Conservation (phyloP, 2,113 vertebrate species). For the Brachypteracias leptosomus region DNA sequence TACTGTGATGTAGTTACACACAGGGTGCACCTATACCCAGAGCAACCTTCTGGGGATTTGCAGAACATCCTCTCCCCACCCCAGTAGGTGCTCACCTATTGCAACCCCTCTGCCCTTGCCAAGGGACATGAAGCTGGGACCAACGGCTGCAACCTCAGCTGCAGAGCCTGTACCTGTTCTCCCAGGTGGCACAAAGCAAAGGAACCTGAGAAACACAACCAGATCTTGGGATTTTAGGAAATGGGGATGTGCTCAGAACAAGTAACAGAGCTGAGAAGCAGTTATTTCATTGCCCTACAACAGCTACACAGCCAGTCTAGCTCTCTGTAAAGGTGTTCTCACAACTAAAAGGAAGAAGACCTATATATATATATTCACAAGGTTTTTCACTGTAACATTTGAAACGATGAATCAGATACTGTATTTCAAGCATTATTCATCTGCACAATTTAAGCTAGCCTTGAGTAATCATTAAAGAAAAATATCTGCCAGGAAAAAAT, state of each 20-base stretch:
- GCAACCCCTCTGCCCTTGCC: background rate
- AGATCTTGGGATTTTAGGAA: background rate
- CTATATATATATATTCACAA: background rate
- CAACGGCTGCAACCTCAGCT: background rate
- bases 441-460: background rate
- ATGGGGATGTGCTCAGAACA: background rate
- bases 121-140: background rate
- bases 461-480: conserved; percentile 34
- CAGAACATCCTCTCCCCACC: background rate
- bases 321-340: background rate
- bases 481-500: conserved; percentile 58
- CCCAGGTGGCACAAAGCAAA: background rate
- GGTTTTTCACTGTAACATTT: background rate
- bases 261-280: background rate
- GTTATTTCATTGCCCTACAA: background rate
- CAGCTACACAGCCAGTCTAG: background rate
- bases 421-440: conserved; percentile 30
- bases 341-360: background rate
- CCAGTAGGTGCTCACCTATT: background rate
- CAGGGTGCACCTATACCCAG: rapidly evolving
- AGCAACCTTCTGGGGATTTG: background rate
- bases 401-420: background rate
- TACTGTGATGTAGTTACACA: background rate
- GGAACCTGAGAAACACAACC: background rate
- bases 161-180: background rate